Conservation (phyloP, 1,140 invertebrate species). For the Papilio glaucus region DNA sequence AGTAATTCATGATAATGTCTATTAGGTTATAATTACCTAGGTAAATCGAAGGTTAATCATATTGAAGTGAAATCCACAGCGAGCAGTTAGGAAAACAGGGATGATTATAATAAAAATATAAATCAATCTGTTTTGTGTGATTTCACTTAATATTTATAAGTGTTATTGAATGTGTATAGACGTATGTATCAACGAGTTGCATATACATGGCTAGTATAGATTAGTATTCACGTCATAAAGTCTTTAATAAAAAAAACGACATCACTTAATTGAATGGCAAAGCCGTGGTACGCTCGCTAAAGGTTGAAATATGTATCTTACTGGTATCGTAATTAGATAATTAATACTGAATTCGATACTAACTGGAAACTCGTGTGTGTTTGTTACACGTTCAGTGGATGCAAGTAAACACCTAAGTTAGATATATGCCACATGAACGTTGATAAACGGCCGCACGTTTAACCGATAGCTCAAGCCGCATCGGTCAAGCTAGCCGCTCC, state of each 20-base stretch:
- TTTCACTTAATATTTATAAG: constrained; percentile 77
- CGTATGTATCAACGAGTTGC: constrained; percentile 65
- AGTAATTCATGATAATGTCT: constrained; percentile 79
- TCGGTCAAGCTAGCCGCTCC: constrained; percentile 35
- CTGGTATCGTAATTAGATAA: constrained; percentile 50
- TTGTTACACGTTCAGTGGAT: constrained; percentile 6
- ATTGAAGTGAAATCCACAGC: constrained; percentile 76
- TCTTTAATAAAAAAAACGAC: constrained; percentile 56
- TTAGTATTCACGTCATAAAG: constrained; percentile 64
- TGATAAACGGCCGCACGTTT: constrained; percentile 43
- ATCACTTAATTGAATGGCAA: constrained; percentile 50
- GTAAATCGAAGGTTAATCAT: constrained; percentile 76
- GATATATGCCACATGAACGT: constrained; percentile 31
- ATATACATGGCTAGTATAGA: constrained; percentile 68
- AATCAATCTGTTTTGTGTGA: constrained; percentile 77
- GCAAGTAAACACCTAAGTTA: constrained; percentile 9
- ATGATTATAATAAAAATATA: constrained; percentile 73
- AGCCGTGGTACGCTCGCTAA: constrained; percentile 68
- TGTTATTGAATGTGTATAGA: constrained; percentile 79
- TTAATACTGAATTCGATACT: constrained; percentile 39
- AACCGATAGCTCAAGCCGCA: constrained; percentile 42
- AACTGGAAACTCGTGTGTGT: neutral
- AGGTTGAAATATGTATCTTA: constrained; percentile 68
- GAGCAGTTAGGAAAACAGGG: constrained; percentile 82
- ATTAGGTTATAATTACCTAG: constrained; percentile 79